Evolutionary conservation across 2,113 vertebrate species (phyloP).

Genomic region (Colossoma macropomum): DNA sequence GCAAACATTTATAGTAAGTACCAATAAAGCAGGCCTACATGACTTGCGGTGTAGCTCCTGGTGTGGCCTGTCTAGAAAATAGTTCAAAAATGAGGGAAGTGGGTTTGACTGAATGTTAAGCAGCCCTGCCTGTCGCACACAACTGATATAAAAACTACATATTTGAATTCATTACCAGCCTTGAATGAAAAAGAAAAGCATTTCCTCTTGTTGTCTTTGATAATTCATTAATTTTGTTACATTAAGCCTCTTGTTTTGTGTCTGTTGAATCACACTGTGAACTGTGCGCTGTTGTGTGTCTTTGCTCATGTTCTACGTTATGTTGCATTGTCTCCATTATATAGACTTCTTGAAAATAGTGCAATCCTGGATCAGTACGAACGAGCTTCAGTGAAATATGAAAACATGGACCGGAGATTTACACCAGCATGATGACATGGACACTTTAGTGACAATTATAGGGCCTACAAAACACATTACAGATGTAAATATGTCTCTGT

Average conservation of each 20-base stretch:
- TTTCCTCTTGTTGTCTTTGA: not conserved
- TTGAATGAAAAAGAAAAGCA: not conserved
- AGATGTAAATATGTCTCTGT: constrained; percentile 64
- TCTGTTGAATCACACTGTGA: constrained; percentile 54
- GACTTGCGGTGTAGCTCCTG: too few relatives aligned
- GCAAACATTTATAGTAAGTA: too few relatives aligned
- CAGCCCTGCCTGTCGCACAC: not conserved
- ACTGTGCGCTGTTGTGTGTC: constrained; percentile 67
- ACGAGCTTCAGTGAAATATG: constrained; percentile 85
- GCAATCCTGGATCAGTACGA: constrained; percentile 87
- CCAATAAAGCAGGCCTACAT: too few relatives aligned
- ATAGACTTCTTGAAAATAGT: constrained; percentile 94
- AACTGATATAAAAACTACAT: not conserved
- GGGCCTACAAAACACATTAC: constrained; percentile 60
- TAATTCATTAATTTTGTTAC: not conserved
- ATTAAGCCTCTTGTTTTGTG: constrained; percentile 42
- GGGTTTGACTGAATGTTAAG: not conserved
- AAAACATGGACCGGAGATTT: constrained; percentile 82
- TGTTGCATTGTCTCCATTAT: constrained; percentile 90
- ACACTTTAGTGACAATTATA: constrained; percentile 69
- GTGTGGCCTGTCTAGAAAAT: too few relatives aligned
- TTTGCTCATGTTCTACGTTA: constrained; percentile 77
- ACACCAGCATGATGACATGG: constrained; percentile 87
- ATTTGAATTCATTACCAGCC: not conserved
- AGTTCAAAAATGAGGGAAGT: too few relatives aligned